A percentile compares a stretch with the other conserved stretches of the same genome.
Conservation (phyloP, 1,140 invertebrate genomes). For the Reticulitermes speratus region DNA sequence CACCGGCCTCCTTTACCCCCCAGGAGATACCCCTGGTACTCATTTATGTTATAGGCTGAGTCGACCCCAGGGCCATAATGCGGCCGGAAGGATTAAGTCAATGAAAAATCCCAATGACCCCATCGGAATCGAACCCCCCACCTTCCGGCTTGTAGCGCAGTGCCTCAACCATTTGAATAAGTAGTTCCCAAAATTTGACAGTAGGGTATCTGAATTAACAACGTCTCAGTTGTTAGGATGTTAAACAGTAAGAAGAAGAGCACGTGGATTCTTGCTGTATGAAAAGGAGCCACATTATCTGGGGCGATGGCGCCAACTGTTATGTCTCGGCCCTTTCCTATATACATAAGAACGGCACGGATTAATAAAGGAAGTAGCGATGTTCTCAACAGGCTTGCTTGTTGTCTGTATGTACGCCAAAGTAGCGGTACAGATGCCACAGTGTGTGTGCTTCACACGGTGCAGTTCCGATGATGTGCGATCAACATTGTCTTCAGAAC, state of each 20-base stretch:
- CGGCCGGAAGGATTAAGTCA: too few relatives aligned
- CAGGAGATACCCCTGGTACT: too few relatives aligned
- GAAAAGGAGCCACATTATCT: neutral
- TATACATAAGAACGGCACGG: slow-evolving; percentile 47
- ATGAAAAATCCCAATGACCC: too few relatives aligned
- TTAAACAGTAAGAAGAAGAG: neutral
- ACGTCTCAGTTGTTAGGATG: neutral
- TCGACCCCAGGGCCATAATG: too few relatives aligned
- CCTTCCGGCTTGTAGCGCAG: too few relatives aligned
- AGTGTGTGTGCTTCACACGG: neutral
- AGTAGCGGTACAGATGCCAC: neutral
- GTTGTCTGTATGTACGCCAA: neutral
- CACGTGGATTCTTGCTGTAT: neutral
- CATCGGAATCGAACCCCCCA: too few relatives aligned
- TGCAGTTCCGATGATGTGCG: neutral
- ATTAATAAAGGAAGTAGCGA: slow-evolving; percentile 1
- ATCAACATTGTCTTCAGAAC: too few relatives aligned
- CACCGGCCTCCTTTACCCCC: too few relatives aligned
- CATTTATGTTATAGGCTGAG: too few relatives aligned
- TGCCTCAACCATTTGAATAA: neutral
- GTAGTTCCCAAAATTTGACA: neutral
- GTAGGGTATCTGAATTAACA: neutral
- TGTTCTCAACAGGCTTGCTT: neutral
- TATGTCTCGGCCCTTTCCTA: slow-evolving; percentile 45
- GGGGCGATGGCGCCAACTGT: neutral